Percentiles rank a stretch among this genome's conserved stretches.
Evolutionary conservation across 2,888 invertebrate genomes (phyloP).

Genomic region (Brachyptera risi): DNA sequence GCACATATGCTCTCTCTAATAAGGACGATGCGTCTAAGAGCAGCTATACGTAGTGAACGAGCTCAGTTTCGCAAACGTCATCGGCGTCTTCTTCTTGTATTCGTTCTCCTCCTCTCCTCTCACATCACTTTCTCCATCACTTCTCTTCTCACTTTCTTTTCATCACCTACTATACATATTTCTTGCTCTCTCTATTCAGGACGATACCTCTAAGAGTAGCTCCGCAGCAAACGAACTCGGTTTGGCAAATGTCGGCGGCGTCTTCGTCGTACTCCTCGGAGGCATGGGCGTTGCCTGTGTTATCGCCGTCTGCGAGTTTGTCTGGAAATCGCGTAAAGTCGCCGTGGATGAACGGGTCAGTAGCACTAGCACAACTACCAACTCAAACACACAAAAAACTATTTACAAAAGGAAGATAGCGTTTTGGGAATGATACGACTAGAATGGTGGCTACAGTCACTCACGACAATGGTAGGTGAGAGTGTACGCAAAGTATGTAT

Average conservation of each 20-base stretch:
- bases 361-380: conserved; percentile 21
- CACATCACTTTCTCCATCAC: background rate
- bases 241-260: conserved; percentile 92
- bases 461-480: background rate
- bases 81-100: conserved; percentile 88
- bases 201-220: conserved; percentile 78
- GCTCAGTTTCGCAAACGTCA: conserved; percentile 90
- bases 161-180: too few relatives aligned
- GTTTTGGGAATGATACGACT: conserved; percentile 1
- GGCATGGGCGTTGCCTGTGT: conserved; percentile 89
- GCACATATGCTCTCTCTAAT: too few relatives aligned
- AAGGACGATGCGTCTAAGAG: too few relatives aligned
- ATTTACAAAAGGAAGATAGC: conserved; percentile 18
- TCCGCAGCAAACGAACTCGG: conserved; percentile 87
- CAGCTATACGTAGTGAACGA: too few relatives aligned
- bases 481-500: too few relatives aligned
- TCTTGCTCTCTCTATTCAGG: too few relatives aligned
- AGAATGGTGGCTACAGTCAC: too few relatives aligned
- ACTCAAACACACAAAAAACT: conserved; percentile 13
- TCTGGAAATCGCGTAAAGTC: conserved; percentile 91
- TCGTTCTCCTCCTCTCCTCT: background rate
- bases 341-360: conserved; percentile 88
- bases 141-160: too few relatives aligned
- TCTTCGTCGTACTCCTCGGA: conserved; percentile 80
- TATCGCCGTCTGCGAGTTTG: conserved; percentile 92